Conservation (phyloP, 2,797 vertebrate species). For the Dendrocincla tyrannina region DNA sequence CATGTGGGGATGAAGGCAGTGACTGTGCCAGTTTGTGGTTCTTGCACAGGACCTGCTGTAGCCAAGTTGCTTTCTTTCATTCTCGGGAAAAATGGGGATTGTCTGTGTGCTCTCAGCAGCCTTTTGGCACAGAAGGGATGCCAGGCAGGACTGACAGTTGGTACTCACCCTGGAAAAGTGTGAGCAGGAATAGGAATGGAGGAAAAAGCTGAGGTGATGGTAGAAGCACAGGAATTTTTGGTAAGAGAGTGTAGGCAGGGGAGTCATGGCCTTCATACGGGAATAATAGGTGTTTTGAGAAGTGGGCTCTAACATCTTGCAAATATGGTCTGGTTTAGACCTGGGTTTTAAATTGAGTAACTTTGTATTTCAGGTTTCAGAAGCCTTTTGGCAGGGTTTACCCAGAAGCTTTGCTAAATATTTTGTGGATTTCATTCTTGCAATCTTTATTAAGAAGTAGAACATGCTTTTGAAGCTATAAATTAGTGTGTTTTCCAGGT, state of each 20-base stretch:
- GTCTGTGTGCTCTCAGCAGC: not conserved
- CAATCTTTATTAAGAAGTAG: not conserved
- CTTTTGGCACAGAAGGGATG: rapidly evolving
- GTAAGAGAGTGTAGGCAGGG: not conserved
- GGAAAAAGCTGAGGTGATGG: not conserved
- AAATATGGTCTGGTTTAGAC: not conserved
- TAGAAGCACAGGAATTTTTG: not conserved
- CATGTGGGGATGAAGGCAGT: not conserved
- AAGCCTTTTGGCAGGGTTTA: not conserved
- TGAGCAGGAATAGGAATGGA: not conserved
- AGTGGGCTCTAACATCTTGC: not conserved
- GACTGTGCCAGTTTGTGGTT: not conserved
- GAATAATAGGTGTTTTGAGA: not conserved
- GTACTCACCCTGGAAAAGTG: not conserved
- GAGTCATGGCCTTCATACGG: not conserved
- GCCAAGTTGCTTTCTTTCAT: not conserved
- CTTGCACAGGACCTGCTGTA: not conserved
- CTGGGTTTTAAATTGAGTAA: not conserved
- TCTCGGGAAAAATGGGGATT: not conserved
- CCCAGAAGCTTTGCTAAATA: not conserved
- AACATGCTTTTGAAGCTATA: not conserved
- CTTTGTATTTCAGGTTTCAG: not conserved
- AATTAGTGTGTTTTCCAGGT: not conserved
- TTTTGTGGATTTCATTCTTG: not conserved
- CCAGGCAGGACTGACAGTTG: rapidly evolving